These are phyloP conservation scores for Mimas tiliae DNA, from an alignment of 2,888 invertebrate genomes.

Conservation along the genomic window DNA sequence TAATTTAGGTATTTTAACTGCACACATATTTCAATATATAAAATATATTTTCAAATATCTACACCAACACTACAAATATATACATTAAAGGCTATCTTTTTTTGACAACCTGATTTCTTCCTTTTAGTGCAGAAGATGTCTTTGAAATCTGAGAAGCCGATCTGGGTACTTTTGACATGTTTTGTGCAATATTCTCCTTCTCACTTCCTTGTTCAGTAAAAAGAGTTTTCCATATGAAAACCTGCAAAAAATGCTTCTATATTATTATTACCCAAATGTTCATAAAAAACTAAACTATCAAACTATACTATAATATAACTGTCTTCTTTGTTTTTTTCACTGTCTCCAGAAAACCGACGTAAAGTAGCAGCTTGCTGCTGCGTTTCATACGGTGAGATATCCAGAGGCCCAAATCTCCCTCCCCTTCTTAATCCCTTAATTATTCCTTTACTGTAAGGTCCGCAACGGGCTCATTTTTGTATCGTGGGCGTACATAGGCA, in stretches of 20 bases:
- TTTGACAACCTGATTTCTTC: conserved; percentile 66
- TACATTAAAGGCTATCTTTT: conserved; percentile 46
- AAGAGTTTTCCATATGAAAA: conserved; percentile 83
- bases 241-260: conserved; percentile 55
- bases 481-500: no score
- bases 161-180: conserved; percentile 47
- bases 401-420: no score
- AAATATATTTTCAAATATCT: conserved; percentile 39
- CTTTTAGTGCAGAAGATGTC: conserved; percentile 49
- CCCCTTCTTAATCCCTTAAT: no score
- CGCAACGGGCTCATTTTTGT: no score
- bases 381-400: no score
- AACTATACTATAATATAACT: no score
- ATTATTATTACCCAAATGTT: conserved; percentile 13
- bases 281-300: background rate
- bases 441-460: no score
- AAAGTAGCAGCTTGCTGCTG: no score
- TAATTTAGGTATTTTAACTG: conserved; percentile 35
- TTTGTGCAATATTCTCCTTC: conserved; percentile 67
- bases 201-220: conserved; percentile 70
- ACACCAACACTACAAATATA: conserved; percentile 24
- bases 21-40: conserved; percentile 28
- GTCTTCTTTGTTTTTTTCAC: no score
- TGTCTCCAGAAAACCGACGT: no score
- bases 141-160: conserved; percentile 53